These are phyloP conservation scores for Drosophila atripex DNA, from an alignment of 2,888 invertebrate genomes.

Conservation along the genomic window DNA sequence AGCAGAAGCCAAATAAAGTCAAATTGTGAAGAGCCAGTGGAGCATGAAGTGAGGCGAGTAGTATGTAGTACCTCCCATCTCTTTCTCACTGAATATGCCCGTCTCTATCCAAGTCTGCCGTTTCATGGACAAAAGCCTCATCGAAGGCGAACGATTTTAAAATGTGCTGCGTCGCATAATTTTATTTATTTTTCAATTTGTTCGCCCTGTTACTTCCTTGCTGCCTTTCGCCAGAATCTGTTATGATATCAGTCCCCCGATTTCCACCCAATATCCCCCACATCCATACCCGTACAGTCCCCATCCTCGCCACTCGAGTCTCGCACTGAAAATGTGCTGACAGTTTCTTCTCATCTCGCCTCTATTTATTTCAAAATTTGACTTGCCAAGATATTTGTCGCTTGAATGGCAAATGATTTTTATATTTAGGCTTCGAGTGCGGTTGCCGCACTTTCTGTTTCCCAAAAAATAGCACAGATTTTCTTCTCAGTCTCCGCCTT, in stretches of 20 bases:
- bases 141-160: slow-evolving; percentile 57
- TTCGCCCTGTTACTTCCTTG: slow-evolving; percentile 38
- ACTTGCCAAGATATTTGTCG: slow-evolving; percentile 74
- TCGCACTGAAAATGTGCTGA: slow-evolving; percentile 46
- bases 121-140: neutral
- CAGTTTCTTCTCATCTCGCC: slow-evolving; percentile 36
- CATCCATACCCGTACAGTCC: neutral
- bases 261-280: neutral
- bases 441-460: slow-evolving; percentile 32
- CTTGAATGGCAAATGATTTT: slow-evolving; percentile 65
- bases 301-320: neutral
- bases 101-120: neutral
- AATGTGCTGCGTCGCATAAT: slow-evolving; percentile 71
- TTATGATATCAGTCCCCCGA: slow-evolving; percentile 53
- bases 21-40: slow-evolving; percentile 57
- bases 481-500: neutral
- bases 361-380: slow-evolving; percentile 34
- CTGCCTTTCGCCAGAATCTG: slow-evolving; percentile 60
- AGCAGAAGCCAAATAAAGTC: slow-evolving; percentile 52
- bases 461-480: neutral
- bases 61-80: neutral
- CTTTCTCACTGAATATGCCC: neutral
- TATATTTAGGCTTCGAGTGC: slow-evolving; percentile 48
- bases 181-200: slow-evolving; percentile 77
- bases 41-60: slow-evolving; percentile 44